These are phyloP conservation scores for Pogona vitticeps DNA, from an alignment of 2,113 vertebrate species.

Conservation along the genomic window DNA sequence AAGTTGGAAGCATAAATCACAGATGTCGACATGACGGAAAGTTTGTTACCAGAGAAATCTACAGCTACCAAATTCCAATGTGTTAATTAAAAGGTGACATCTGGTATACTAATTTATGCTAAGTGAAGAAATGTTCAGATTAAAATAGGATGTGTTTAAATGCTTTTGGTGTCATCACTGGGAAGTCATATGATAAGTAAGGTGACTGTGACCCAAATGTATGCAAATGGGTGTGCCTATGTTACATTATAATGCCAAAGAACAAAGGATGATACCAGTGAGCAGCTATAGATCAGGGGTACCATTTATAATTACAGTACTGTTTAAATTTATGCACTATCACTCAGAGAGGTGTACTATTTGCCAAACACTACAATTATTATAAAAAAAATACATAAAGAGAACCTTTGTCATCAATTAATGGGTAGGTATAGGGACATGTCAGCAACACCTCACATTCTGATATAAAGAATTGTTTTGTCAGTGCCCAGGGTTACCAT, in stretches of 20 bases:
- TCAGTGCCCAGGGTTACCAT: not conserved
- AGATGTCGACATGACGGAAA: slow-evolving; percentile 80
- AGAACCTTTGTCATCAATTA: not conserved
- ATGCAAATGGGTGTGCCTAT: slow-evolving; percentile 15
- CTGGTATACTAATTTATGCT: slow-evolving; percentile 83
- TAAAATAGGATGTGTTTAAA: slow-evolving; percentile 73
- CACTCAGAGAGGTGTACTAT: not conserved
- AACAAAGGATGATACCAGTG: not conserved
- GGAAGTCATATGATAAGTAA: slow-evolving; percentile 52
- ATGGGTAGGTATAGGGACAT: not conserved
- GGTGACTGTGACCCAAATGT: slow-evolving; percentile 56
- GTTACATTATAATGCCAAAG: not conserved
- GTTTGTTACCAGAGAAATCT: slow-evolving; percentile 79
- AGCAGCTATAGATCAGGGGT: not conserved
- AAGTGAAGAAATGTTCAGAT: slow-evolving; percentile 76
- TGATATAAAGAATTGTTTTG: not conserved
- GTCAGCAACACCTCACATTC: not conserved
- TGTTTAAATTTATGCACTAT: not conserved
- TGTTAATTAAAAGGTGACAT: slow-evolving; percentile 82
- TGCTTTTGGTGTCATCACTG: slow-evolving; percentile 57
- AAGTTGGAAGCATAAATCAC: slow-evolving; percentile 81
- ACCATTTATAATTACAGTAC: not conserved
- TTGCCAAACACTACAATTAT: not conserved
- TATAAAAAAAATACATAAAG: not conserved
- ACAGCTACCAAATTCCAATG: slow-evolving; percentile 76